Evolutionary conservation across 1,140 invertebrate genomes (phyloP).

Genomic region (Diuraphis noxia): DNA sequence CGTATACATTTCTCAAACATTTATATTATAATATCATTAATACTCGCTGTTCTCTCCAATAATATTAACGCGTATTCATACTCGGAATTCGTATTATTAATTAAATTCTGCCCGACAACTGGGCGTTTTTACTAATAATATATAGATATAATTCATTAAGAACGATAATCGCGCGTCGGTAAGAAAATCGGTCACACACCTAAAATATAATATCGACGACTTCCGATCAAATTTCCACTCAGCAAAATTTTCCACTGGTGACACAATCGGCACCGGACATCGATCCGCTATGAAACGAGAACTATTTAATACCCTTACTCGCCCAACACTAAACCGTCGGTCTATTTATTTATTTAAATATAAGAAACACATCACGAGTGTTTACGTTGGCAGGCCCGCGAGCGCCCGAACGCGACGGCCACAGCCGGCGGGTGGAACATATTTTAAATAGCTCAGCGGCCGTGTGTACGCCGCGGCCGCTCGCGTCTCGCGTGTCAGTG

Average conservation of each 20-base stretch:
- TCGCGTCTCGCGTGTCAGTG: constrained; percentile 24
- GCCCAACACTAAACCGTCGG: no score
- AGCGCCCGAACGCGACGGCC: not conserved
- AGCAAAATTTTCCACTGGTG: not conserved
- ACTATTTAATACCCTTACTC: not conserved
- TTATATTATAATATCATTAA: not conserved
- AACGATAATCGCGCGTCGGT: not conserved
- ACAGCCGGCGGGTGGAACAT: constrained; percentile 36
- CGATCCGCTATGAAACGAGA: not conserved
- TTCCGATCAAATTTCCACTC: not conserved
- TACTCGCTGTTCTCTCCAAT: not conserved
- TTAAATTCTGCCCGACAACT: not conserved
- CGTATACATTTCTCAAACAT: not conserved
- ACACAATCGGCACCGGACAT: not conserved
- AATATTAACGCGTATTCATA: not conserved
- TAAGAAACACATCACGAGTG: not conserved
- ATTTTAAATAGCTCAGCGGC: constrained; percentile 49
- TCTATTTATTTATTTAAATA: not conserved
- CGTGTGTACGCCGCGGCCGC: not conserved
- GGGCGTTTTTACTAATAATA: no score
- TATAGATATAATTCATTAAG: not conserved
- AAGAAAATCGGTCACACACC: not conserved
- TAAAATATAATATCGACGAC: not conserved
- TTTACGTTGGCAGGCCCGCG: constrained; percentile 47
- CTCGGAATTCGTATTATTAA: not conserved